Evolutionary conservation across 2,113 vertebrate species (phyloP).

Genomic region (Melanerpes formicivorus): DNA sequence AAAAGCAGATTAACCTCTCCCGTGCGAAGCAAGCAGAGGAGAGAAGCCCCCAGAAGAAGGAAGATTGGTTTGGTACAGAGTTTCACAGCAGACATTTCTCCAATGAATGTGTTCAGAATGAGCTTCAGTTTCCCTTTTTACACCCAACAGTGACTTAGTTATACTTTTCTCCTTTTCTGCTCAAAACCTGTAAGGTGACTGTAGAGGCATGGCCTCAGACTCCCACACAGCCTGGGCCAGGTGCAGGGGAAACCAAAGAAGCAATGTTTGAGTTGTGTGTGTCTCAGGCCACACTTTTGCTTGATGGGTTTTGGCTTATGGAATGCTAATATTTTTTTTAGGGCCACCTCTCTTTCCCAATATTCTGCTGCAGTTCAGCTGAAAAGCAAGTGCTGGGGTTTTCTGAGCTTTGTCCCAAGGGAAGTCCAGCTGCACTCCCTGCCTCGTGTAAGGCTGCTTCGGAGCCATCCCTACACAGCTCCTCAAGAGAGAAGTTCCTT

Average conservation of each 20-base stretch:
- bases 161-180: no score
- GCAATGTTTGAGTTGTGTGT: neutral
- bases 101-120: no score
- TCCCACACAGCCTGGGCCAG: neutral
- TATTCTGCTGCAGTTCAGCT: neutral
- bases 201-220: no score
- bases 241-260: neutral
- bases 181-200: no score
- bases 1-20: no score
- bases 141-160: no score
- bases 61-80: no score
- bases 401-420: neutral
- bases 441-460: neutral
- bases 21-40: no score
- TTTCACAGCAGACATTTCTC: no score
- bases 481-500: neutral
- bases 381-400: neutral
- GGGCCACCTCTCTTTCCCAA: neutral
- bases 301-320: neutral
- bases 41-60: no score
- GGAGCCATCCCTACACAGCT: neutral
- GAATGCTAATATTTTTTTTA: neutral
- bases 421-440: neutral
- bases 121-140: no score
- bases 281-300: neutral